Conservation (phyloP, 30 jellyfish, hydroid and myxozoan genomes). For the Chrysaora quinquecirrha region DNA sequence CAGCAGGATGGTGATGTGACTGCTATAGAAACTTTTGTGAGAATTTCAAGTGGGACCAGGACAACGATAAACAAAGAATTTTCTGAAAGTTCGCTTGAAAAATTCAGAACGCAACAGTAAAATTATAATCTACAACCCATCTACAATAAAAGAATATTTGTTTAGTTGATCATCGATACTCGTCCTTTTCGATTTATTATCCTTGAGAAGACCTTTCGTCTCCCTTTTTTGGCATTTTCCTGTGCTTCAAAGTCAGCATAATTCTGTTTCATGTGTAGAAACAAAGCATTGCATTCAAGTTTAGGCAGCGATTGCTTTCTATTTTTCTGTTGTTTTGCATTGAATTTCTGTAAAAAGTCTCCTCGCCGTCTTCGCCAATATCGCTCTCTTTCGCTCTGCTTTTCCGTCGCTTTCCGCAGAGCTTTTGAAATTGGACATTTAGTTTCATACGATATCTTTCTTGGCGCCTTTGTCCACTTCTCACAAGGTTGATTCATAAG, state of each 20-base stretch:
- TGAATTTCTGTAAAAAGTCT: not conserved
- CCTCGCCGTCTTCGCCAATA: conserved; percentile 11
- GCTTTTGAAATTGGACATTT: conserved; percentile 13
- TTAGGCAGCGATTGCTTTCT: not conserved
- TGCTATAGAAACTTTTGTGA: too few relatives aligned
- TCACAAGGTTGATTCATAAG: not conserved
- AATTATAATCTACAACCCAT: too few relatives aligned
- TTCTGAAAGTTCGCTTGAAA: too few relatives aligned
- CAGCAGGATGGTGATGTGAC: too few relatives aligned
- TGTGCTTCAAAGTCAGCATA: conserved; percentile 38
- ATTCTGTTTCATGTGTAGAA: conserved; percentile 18
- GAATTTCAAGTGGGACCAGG: too few relatives aligned
- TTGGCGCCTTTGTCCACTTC: not conserved
- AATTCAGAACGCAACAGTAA: too few relatives aligned
- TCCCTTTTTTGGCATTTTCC: conserved; percentile 6
- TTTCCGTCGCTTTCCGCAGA: conserved; percentile 8
- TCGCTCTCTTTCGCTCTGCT: conserved; percentile 35
- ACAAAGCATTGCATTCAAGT: conserved; percentile 5
- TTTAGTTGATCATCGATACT: conserved; percentile 2
- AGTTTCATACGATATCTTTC: not conserved
- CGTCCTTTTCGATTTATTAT: conserved; percentile 22
- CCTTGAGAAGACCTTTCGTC: conserved; percentile 19
- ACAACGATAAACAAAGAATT: too few relatives aligned
- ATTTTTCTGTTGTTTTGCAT: not conserved
- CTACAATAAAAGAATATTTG: too few relatives aligned